phyloP scores from a whole-genome alignment of 2,888 invertebrate species.

The Agrochola circellaris region DNA sequence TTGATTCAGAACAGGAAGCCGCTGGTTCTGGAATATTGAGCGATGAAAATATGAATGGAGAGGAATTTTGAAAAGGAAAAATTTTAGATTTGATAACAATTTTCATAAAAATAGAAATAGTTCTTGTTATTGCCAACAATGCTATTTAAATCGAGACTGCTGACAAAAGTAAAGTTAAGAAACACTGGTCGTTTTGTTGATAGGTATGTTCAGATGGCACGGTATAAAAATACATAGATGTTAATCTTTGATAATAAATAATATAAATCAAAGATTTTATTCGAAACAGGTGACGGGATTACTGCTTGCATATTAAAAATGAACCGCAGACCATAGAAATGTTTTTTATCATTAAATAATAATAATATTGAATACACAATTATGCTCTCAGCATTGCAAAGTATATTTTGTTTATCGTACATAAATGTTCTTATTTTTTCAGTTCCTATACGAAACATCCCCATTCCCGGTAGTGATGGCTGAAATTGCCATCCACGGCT shows the following conservation, averaged over 20 bases:
- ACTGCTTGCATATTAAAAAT: not conserved
- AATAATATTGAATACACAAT: too few relatives aligned
- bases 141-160: not conserved
- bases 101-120: not conserved
- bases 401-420: not conserved
- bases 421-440: conserved; percentile 65
- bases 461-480: conserved; percentile 89
- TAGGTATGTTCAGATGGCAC: not conserved
- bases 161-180: too few relatives aligned
- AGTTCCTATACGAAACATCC: conserved; percentile 89
- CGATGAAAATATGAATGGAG: conserved; percentile 9
- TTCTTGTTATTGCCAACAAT: not conserved
- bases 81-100: not conserved
- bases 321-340: too few relatives aligned
- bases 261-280: not conserved
- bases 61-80: not conserved
- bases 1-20: conserved; percentile 30
- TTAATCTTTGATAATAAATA: not conserved
- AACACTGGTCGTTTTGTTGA: not conserved
- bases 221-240: too few relatives aligned
- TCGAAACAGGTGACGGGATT: not conserved
- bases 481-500: conserved; percentile 88
- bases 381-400: not conserved
- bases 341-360: too few relatives aligned
- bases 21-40: conserved; percentile 36